Base-by-base conservation (phyloP, 2,888 invertebrate species). In the Drosophila paracracens region DNA sequence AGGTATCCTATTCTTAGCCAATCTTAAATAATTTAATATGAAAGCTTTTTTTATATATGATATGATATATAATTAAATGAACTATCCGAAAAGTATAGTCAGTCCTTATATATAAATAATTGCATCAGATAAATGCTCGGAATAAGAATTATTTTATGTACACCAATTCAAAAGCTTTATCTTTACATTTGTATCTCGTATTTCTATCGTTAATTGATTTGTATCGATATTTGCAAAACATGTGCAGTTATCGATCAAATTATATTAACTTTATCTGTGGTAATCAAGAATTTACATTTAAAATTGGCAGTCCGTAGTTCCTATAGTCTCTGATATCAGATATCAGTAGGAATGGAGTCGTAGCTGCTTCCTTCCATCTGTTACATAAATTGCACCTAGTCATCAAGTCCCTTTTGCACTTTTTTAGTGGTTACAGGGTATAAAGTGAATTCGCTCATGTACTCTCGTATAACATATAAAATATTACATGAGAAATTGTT, bases 401-500 rank as follows among this genome's bases (percentile, higher is more conserved):
- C 21, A 21, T 46, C 4, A 21, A 4, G 7, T 1, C 21, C 21
- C 2, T 13, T 1, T 0, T 2, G 21, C 13, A 21, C 2, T 7
- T 0, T 35, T 10, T 6, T 13, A 13, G 4, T 8, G 36, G 18
- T 4, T 27, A 27, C n/a, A 38, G 56, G 38, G 38, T n/a, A 38
- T 29, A n/a, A 6, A 18, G 27, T 2, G 5, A 50, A 48, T 35
- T 27, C 53, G 33, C 11, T 31, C 31, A 13, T 53, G 35, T 54
- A 29, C n/a, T 40, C 21, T 40, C 31, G 57, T 1, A 43, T 57
- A 21, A 62, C 25, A 46, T 48, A 33, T 69, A 53, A 71, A 75
- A 65, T 68, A 67, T 66, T 57, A 64, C 79, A 81, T 74, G 77
- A 75, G 61, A 85, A 83, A 78, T 76, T 69, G 69, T 58, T 69